phyloP scores from a whole-genome alignment of 37 sponge, comb jelly and placozoan species.

The Spongia lamella region DNA sequence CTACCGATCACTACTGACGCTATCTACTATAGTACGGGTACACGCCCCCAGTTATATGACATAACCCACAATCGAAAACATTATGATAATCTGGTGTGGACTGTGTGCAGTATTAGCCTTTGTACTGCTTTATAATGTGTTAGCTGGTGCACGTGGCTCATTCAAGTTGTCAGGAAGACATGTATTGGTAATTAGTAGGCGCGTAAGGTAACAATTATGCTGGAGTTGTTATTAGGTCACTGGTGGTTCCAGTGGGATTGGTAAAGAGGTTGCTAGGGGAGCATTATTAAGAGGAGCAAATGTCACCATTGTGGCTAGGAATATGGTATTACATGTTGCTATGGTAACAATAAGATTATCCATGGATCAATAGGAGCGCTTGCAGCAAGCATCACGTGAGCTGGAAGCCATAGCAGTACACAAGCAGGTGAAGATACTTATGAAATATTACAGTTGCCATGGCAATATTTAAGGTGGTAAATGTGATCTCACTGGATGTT shows the following conservation, averaged over 20 bases:
- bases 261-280: slow-evolving; percentile 67
- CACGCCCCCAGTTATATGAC: no score
- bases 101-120: no score
- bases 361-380: slow-evolving; percentile 3
- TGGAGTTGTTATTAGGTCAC: slow-evolving; percentile 58
- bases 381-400: slow-evolving; percentile 19
- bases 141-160: no score
- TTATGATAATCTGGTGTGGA: no score
- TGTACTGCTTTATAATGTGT: no score
- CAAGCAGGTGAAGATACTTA: slow-evolving; percentile 16
- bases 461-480: no score
- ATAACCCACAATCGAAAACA: no score
- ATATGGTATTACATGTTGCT: slow-evolving; percentile 29
- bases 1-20: no score
- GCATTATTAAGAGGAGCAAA: slow-evolving; percentile 64
- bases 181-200: no score
- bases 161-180: no score
- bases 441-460: slow-evolving; percentile 29
- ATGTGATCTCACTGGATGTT: not conserved
- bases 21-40: no score
- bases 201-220: no score
- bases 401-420: slow-evolving; percentile 14
- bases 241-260: slow-evolving; percentile 91
- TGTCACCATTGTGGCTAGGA: slow-evolving; percentile 80
- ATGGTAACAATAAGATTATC: not conserved